Evolutionary conservation across 2,113 vertebrate genomes (phyloP), one percentile per base, ranked within the genome.

Genomic region (Rhombomys opimus): DNA sequence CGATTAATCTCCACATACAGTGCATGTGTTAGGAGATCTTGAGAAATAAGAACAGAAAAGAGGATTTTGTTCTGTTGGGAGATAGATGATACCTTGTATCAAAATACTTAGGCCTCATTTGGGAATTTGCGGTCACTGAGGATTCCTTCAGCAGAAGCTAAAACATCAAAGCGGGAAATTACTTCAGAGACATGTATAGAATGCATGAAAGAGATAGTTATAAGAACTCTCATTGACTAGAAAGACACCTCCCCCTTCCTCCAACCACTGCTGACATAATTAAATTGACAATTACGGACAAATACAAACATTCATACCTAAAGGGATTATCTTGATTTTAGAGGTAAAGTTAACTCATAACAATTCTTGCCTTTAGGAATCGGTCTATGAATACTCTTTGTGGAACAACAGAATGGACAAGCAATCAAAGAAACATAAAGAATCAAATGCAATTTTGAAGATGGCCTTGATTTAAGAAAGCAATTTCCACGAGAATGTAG

Each of bases 381-480:
- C 81, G 13, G 20, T 41, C 67, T 22, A 11, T 54, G 38, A 95
- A 35, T 78, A 78, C 20, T 82, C 35, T 89, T 38, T 84, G 13
- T 90, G 52, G 8, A 18, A 73, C 32, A 78, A 95, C 75, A 95
- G 35, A 88, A 82, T 18, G 85, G 85, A 35, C 27, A 94, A 73
- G 1, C 41, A 87, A 81, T 73, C 23, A 54, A 93, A 95, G 25
- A 73, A 22, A 91, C 38, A 70, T 54, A 95, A 93, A 96, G 81
- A 93, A 63, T 68, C 67, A 94, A 90, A 92, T 32, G 65, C 9
- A 94, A 70, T 88, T 95, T 96, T 92, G 63, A 46, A 94, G n/a
- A 84, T 88, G 81, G 61, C 17, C 81, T 95, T 95, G 54, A 93
- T 84, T 94, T 95, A 84, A 87, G 88, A 93, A 96, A 85, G 5